Conservation (phyloP, 23 tunicate species). For the Styela plicata region DNA sequence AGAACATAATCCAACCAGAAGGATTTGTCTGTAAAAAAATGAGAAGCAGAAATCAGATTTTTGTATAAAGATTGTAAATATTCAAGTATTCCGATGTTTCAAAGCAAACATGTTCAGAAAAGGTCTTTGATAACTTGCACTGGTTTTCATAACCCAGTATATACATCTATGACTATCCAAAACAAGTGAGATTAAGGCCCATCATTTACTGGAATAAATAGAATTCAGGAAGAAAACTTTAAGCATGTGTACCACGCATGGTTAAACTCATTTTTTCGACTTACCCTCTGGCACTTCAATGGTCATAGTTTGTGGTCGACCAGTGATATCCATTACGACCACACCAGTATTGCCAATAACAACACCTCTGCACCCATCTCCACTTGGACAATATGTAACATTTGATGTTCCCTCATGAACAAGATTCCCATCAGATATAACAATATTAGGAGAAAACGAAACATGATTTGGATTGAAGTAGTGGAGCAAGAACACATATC, state of each 20-base stretch:
- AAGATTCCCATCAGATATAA: slow-evolving; percentile 50
- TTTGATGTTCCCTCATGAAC: slow-evolving; percentile 48
- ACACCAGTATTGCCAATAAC: slow-evolving; percentile 45
- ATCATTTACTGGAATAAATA: too few relatives aligned
- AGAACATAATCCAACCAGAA: slow-evolving; percentile 70
- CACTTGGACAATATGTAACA: slow-evolving; percentile 62
- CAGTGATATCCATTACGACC: slow-evolving; percentile 53
- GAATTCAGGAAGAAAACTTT: too few relatives aligned
- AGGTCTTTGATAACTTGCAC: too few relatives aligned
- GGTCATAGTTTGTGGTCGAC: slow-evolving; percentile 59
- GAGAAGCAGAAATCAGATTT: too few relatives aligned
- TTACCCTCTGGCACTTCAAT: slow-evolving; percentile 66
- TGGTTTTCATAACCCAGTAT: too few relatives aligned
- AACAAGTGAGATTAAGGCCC: too few relatives aligned
- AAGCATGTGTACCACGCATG: too few relatives aligned
- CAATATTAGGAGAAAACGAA: slow-evolving; percentile 37
- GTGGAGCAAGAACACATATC: slow-evolving; percentile 76
- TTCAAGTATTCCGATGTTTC: too few relatives aligned
- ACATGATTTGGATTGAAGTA: slow-evolving; percentile 78
- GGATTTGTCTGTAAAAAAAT: slow-evolving; percentile 54
- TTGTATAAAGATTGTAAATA: too few relatives aligned
- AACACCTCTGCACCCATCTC: slow-evolving; percentile 77
- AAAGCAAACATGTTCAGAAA: too few relatives aligned
- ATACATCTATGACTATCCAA: too few relatives aligned
- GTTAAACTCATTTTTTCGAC: background rate